Evolutionary conservation across 1,140 invertebrate species (phyloP), one percentile per base, ranked within the genome.

Genomic region (Drosophila hydei): DNA sequence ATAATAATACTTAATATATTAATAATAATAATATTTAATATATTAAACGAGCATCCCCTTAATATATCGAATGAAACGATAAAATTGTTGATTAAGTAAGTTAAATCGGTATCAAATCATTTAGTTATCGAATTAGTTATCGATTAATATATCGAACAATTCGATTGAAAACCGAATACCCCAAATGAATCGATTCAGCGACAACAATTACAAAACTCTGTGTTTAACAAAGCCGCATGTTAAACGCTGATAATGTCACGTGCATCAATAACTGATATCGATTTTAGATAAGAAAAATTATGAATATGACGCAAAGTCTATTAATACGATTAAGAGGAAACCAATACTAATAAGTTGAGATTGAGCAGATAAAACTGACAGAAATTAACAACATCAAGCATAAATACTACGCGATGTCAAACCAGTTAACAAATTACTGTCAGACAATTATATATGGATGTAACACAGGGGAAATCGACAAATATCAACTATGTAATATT

Each of bases 161-260:
- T 23, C 21, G 21, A 23, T 23, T 3, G 4, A 3, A 23, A 23
- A 23, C 4, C 33, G n/a, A n/a, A 36, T 0, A 2, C n/a, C 4
- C n/a, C 1, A 12, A 21, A 23, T n/a, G 19, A 19, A 27, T 25
- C 23, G 45, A 48, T 48, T 27, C 38, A 50, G 25, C 27, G 23
- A 42, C 9, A 40, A 38, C 23, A 33, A 18, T 48, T 19, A 33
- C 21, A 42, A 38, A 21, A 54, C 48, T 16, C 18, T 4, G 30
- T 38, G 30, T 48, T 16, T 11, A 36, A 19, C 25, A 7, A 9
- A 4, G n/a, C 14, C 7, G 3, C 2, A 16, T 55, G 30, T 40
- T 30, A 70, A 55, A 30, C 11, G 25, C 4, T 16, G n/a, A 48
- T 51, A 30, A 12, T 33, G 67, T 69, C 67, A 69, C 67, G 59